A percentile compares a stretch with the other conserved stretches of the same genome.
phyloP scores from a whole-genome alignment of 2,888 invertebrate species.

The Octodonta nipae region DNA sequence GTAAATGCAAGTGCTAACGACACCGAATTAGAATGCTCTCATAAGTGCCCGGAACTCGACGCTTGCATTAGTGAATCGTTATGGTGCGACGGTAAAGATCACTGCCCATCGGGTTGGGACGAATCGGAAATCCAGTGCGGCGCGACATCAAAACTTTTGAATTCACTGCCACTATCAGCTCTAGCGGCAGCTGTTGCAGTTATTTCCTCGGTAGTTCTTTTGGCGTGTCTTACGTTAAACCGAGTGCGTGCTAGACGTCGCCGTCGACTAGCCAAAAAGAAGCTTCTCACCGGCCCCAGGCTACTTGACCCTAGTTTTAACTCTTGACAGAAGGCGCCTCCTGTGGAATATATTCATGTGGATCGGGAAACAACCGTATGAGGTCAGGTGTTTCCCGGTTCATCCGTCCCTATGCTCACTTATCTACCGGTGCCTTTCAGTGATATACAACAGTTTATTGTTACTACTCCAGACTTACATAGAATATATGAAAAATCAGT shows the following conservation, averaged over 20 bases:
- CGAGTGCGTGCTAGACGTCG: constrained; percentile 42
- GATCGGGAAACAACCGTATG: constrained; percentile 87
- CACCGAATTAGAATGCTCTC: constrained; percentile 43
- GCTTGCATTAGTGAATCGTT: constrained; percentile 63
- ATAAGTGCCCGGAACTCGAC: constrained; percentile 56
- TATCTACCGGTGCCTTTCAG: constrained; percentile 37
- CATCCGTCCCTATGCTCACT: constrained; percentile 35
- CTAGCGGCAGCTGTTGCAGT: constrained; percentile 46
- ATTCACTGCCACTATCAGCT: constrained; percentile 43
- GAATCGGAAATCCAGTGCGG: constrained; percentile 57
- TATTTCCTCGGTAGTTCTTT: constrained; percentile 43
- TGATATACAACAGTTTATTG: too few species aligned
- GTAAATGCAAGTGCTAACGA: constrained; percentile 40
- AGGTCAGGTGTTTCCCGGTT: constrained; percentile 34
- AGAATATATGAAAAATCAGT: too few species aligned
- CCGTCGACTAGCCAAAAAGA: constrained; percentile 40
- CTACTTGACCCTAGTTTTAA: constrained; percentile 50
- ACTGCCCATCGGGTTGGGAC: constrained; percentile 56
- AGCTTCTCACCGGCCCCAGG: constrained; percentile 43
- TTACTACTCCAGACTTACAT: too few species aligned
- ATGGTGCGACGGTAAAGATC: constrained; percentile 60
- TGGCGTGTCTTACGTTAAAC: constrained; percentile 46
- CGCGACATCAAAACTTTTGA: constrained; percentile 39
- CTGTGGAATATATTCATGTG: constrained; percentile 85
- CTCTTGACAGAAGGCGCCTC: constrained; percentile 83